phyloP scores from a whole-genome alignment of 2,113 vertebrate genomes.

The Nematolebias whitei region DNA sequence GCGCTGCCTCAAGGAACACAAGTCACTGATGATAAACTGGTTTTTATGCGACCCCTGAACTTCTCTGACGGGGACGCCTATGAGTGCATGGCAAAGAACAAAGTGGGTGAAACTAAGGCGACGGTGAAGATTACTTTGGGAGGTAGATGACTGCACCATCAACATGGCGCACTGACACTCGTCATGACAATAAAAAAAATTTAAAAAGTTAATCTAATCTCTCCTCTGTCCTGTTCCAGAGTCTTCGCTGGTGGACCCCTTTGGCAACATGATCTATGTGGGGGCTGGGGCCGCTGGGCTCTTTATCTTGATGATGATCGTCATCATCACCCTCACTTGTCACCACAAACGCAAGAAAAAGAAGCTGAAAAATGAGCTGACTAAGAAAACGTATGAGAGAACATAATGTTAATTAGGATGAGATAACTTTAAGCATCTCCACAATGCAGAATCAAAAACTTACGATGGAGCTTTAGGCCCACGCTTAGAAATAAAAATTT shows the following conservation, averaged over 20 bases:
- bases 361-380: conserved; percentile 85
- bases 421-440: conserved; percentile 13
- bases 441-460: conserved; percentile 4
- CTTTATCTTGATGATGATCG: conserved; percentile 83
- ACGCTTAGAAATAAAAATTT: no score
- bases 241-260: neutral
- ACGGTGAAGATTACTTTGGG: conserved; percentile 72
- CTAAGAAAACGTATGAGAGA: conserved; percentile 81
- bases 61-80: conserved; percentile 81
- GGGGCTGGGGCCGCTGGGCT: conserved; percentile 78
- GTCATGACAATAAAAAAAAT: neutral
- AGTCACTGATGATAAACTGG: conserved; percentile 77
- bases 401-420: conserved; percentile 4
- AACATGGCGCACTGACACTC: neutral
- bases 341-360: conserved; percentile 87
- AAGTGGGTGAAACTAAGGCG: conserved; percentile 71
- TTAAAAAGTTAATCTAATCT: no score
- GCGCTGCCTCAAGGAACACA: conserved; percentile 80
- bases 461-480: no score
- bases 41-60: conserved; percentile 79
- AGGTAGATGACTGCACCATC: conserved; percentile 64
- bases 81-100: conserved; percentile 82
- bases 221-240: conserved; percentile 29
- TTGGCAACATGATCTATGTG: conserved; percentile 83
- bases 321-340: conserved; percentile 84